phyloP scores from a whole-genome alignment of 2,113 vertebrate genomes.

The Melanerpes aurifrons region DNA sequence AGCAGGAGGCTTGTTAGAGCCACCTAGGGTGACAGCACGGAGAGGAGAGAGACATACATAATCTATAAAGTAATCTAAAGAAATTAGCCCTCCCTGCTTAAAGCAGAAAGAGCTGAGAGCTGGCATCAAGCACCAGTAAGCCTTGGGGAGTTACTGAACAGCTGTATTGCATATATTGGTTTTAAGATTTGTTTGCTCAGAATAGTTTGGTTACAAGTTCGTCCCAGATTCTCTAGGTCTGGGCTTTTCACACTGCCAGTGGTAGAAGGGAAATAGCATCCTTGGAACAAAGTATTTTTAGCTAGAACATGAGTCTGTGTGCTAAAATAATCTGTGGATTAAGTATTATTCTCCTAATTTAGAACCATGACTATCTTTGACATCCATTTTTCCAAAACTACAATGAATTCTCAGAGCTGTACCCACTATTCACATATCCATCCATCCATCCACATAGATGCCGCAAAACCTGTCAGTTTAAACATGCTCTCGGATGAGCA shows the following conservation, averaged over 20 bases:
- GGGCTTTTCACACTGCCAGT: background rate
- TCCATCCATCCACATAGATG: background rate
- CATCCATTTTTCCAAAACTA: background rate
- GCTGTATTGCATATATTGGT: slow-evolving; percentile 35
- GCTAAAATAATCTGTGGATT: background rate
- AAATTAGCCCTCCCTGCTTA: background rate
- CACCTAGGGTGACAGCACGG: slow-evolving; percentile 15
- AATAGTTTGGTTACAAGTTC: background rate
- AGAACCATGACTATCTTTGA: background rate
- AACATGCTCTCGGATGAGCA: background rate
- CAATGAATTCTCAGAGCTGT: background rate
- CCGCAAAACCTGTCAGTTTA: background rate
- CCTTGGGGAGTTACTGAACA: slow-evolving; percentile 28
- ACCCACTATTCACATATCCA: too few relatives aligned
- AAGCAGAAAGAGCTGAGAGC: slow-evolving; percentile 21
- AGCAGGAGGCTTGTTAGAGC: slow-evolving; percentile 32
- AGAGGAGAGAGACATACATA: background rate
- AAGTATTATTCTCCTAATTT: background rate
- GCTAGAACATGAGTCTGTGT: background rate
- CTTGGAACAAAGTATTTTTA: slow-evolving; percentile 1
- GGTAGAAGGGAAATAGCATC: slow-evolving; percentile 8
- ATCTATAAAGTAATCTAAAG: slow-evolving; percentile 13
- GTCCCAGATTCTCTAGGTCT: background rate
- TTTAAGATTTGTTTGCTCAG: slow-evolving; percentile 46
- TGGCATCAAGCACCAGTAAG: slow-evolving; percentile 38